Conservation (phyloP, 2,113 vertebrate genomes). For the Pteronura brasiliensis region DNA sequence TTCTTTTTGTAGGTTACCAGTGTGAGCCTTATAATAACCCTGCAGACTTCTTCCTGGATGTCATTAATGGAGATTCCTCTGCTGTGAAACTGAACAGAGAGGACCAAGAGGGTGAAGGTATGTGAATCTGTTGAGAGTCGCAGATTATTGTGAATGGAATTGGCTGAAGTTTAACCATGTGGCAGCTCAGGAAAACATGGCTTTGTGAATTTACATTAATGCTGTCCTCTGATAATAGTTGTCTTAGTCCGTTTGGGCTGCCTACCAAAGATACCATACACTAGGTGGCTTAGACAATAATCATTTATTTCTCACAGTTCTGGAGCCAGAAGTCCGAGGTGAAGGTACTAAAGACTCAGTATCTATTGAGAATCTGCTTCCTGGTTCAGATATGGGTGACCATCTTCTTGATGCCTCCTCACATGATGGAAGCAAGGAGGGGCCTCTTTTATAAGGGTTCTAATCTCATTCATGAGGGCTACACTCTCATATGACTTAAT, state of each 20-base stretch:
- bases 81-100: constrained; percentile 74
- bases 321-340: not conserved
- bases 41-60: constrained; percentile 95
- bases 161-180: not conserved
- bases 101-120: constrained; percentile 79
- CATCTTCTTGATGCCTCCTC: not conserved
- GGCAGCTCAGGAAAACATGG: not conserved
- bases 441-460: not conserved
- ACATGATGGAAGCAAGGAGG: too few relatives aligned
- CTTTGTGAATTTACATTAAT: not conserved
- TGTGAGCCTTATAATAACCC: constrained; percentile 96
- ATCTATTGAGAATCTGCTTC: not conserved
- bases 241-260: not conserved
- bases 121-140: not conserved
- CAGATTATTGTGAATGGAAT: not conserved
- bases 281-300: not conserved
- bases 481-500: not conserved
- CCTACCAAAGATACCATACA: not conserved
- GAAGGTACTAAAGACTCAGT: not conserved
- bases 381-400: not conserved
- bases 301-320: not conserved
- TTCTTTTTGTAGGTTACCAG: constrained; percentile 84
- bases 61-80: constrained; percentile 93
- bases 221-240: not conserved
- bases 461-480: not conserved